phyloP scores from a whole-genome alignment of 1,140 invertebrate genomes.

The Ptiloglossa arizonensis region DNA sequence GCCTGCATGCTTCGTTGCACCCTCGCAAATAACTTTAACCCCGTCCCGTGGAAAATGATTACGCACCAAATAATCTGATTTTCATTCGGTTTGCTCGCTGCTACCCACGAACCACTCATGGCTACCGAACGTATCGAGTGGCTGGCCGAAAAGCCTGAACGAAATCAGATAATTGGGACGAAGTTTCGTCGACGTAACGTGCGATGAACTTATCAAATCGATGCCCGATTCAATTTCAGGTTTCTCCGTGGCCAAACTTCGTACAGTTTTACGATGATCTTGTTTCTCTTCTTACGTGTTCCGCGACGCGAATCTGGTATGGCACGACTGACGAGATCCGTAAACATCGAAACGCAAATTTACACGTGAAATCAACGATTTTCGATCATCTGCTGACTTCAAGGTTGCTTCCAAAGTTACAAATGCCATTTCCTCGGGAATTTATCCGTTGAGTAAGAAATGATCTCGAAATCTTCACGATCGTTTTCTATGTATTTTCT shows the following conservation, averaged over 20 bases:
- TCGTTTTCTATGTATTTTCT: too few species aligned
- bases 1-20: conserved; percentile 46
- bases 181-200: conserved; percentile 4
- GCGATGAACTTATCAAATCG: conserved; percentile 22
- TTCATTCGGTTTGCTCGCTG: conserved; percentile 35
- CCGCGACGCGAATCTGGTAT: too few species aligned
- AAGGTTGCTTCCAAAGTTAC: too few species aligned
- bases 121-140: conserved; percentile 2
- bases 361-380: too few species aligned
- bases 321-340: too few species aligned
- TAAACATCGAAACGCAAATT: too few species aligned
- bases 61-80: conserved; percentile 62
- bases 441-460: too few species aligned
- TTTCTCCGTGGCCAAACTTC: background rate
- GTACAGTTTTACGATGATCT: background rate
- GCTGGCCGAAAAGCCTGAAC: conserved; percentile 26
- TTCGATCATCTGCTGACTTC: too few species aligned
- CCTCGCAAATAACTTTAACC: conserved; percentile 60
- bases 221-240: background rate
- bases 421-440: too few species aligned
- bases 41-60: conserved; percentile 56
- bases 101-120: background rate
- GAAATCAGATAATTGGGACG: conserved; percentile 38
- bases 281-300: background rate
- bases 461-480: too few species aligned